phyloP scores from a whole-genome alignment of 2,113 vertebrate genomes.

The Microtus pennsylvanicus region DNA sequence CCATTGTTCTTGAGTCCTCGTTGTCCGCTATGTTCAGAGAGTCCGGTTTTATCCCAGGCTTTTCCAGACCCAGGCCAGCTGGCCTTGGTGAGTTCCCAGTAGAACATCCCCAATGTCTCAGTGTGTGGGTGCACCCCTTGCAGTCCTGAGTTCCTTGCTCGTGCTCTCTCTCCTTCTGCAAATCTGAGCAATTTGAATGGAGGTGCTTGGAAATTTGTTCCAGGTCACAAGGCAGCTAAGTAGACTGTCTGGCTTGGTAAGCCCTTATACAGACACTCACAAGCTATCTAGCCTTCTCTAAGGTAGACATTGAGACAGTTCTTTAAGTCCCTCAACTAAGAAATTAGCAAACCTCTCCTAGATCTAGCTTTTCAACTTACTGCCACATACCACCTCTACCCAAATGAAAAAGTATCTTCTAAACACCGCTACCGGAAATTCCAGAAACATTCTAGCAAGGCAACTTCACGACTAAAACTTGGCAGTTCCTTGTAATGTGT shows the following conservation, averaged over 20 bases:
- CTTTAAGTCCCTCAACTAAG: conserved; percentile 69
- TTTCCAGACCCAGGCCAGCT: too few relatives aligned
- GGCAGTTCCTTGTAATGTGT: conserved; percentile 57
- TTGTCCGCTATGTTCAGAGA: too few relatives aligned
- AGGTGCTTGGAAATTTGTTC: conserved; percentile 28
- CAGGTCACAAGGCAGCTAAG: background rate
- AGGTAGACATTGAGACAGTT: conserved; percentile 42
- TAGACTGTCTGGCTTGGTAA: conserved; percentile 37
- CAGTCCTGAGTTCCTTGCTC: too few relatives aligned
- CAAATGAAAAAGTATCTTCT: conserved; percentile 78
- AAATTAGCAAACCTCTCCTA: conserved; percentile 73
- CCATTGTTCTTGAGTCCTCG: too few relatives aligned
- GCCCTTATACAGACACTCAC: conserved; percentile 52
- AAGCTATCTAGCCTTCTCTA: conserved; percentile 47
- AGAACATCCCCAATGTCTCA: too few relatives aligned
- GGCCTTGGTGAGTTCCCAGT: too few relatives aligned
- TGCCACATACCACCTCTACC: conserved; percentile 63
- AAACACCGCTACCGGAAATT: conserved; percentile 77
- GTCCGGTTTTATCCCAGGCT: too few relatives aligned
- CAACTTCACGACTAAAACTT: conserved; percentile 53
- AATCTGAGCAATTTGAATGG: too few relatives aligned
- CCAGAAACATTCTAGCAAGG: conserved; percentile 66
- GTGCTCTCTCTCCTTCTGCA: too few relatives aligned
- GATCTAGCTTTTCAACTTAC: conserved; percentile 75
- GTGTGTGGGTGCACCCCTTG: too few relatives aligned